Base-by-base conservation (phyloP, 1,140 invertebrate genomes). In the Gryllus bimaculatus region DNA sequence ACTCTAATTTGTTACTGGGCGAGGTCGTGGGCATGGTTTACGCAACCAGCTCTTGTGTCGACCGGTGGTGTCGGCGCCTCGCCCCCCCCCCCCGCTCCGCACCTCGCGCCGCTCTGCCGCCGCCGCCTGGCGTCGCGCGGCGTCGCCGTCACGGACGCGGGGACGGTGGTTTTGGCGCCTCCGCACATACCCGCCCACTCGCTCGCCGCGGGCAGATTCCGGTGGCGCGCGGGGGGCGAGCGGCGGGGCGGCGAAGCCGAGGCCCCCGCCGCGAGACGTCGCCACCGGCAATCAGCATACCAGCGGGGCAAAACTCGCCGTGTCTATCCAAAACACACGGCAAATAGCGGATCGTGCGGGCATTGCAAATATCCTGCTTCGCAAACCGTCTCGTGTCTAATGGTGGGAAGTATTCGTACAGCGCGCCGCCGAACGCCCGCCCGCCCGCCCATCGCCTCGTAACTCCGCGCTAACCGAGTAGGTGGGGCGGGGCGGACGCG, bases 301-400 rank as follows among this genome's bases (percentile, higher is more conserved):
- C 10, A 66, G 0, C 2, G 54, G 54, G 18, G 2, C 2, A 66
- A 66, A 66, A 1, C 54, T n/a, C 0, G 2, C 54, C 54, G 54
- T 66, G 54, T 66, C 54, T 66, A n/a, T 7, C 2, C 54, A 66
- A 66, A n/a, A 66, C 54, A 66, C 54, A 66, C 54, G 54, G 54
- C 54, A 66, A 66, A 66, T n/a, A 66, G 54, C 54, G 18, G 54
- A 66, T 66, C 54, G 54, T 18, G 18, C 54, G 54, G n/a, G 54
- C 10, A 66, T 66, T 66, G 54, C 54, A 66, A 66, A 66, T 66
- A 66, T n/a, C 54, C 54, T 66, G 54, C 54, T 66, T 18, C 54
- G n/a, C 54, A 66, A 66, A 66, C n/a, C 54, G 54, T 66, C 54
- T 66, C 54, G 54, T 66, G 54, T 66, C 54, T 66, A 66, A 66